These are phyloP conservation scores for Oreocharis arfaki DNA, from an alignment of 2,113 vertebrate species.

Conservation along the genomic window DNA sequence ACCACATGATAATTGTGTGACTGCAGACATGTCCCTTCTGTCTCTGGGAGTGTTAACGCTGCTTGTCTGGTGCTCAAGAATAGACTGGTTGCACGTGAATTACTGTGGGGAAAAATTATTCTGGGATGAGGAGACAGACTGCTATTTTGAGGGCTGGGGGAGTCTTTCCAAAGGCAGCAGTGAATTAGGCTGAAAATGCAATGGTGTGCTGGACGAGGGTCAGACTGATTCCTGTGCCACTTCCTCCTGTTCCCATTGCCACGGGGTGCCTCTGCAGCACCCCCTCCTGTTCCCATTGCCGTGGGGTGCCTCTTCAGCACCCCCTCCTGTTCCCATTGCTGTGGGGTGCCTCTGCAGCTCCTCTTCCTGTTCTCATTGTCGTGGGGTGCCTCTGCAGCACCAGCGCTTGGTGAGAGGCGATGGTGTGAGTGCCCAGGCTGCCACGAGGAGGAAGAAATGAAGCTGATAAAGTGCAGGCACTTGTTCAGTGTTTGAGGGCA, in stretches of 20 bases:
- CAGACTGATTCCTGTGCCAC: not conserved
- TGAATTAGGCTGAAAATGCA: not conserved
- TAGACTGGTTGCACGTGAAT: not conserved
- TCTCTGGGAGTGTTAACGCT: not conserved
- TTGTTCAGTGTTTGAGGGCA: too few relatives aligned
- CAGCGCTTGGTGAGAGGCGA: not conserved
- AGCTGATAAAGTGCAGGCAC: not conserved
- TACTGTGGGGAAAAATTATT: not conserved
- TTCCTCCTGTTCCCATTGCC: not conserved
- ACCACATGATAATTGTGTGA: rapidly evolving
- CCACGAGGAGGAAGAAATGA: not conserved
- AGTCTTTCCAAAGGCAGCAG: not conserved
- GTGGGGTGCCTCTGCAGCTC: too few relatives aligned
- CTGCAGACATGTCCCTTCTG: not conserved
- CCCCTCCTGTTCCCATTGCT: too few relatives aligned
- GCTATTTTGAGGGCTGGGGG: not conserved
- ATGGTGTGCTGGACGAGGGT: not conserved
- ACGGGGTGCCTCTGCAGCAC: too few relatives aligned
- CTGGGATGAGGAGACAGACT: not conserved
- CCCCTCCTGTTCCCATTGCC: too few relatives aligned
- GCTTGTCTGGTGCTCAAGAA: not conserved
- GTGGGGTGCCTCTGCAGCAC: not conserved
- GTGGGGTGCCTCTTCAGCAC: too few relatives aligned
- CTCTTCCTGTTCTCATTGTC: too few relatives aligned
- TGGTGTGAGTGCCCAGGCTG: not conserved